Conservation (phyloP, 1,140 invertebrate genomes). For the Zaprionus capensis region DNA sequence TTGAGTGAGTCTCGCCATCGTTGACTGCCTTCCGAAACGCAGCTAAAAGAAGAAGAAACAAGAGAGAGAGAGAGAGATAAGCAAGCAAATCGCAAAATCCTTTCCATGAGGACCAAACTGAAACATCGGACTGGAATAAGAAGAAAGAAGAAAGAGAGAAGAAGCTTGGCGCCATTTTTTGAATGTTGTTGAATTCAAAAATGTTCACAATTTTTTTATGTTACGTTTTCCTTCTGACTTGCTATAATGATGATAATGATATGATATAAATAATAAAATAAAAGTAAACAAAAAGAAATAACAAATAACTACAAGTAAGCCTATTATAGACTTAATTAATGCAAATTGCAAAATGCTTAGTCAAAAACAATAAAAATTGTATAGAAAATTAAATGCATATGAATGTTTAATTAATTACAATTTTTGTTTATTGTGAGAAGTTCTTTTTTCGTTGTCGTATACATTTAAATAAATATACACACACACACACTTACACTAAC, state of each 20-base stretch:
- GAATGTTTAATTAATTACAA: conserved; percentile 76
- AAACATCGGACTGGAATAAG: neutral
- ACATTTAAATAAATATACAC: conserved; percentile 31
- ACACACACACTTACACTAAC: conserved; percentile 9
- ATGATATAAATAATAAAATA: conserved; percentile 32
- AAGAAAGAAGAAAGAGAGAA: neutral
- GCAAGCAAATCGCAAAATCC: conserved; percentile 5
- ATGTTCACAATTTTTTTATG: conserved; percentile 48
- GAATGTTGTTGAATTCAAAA: conserved; percentile 68
- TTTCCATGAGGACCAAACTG: conserved; percentile 13
- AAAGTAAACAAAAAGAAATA: conserved; percentile 33
- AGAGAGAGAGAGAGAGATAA: neutral
- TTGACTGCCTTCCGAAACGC: conserved; percentile 20
- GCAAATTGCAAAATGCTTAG: conserved; percentile 79
- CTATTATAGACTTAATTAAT: conserved; percentile 82
- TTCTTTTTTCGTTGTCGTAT: conserved; percentile 50
- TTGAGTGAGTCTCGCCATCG: neutral
- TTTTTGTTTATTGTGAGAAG: conserved; percentile 59
- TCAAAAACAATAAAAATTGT: conserved; percentile 82
- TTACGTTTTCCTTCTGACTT: conserved; percentile 58
- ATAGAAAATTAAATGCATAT: conserved; percentile 77
- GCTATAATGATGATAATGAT: conserved; percentile 28
- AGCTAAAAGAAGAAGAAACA: conserved; percentile 1
- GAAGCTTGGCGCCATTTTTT: conserved; percentile 62
- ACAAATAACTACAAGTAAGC: conserved; percentile 61